A percentile compares a stretch with the other conserved stretches of the same genome.
These are phyloP conservation scores for Meloidogyne exigua DNA, from an alignment of 1,140 invertebrate genomes.

Conservation along the genomic window DNA sequence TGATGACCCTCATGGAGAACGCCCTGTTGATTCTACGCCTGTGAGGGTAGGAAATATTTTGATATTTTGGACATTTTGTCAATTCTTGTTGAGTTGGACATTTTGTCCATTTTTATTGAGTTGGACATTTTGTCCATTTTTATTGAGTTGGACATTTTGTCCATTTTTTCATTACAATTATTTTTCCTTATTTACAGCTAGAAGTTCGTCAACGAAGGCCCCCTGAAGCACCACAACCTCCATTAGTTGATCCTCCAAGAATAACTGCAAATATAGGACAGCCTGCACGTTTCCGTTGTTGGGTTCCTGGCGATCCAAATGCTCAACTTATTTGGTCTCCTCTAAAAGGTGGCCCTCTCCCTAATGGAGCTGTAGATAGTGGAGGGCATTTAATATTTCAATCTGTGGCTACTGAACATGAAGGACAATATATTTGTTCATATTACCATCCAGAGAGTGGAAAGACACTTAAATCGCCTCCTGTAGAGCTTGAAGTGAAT, in stretches of 20 bases:
- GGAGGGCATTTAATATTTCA: conserved; percentile 51
- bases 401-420: conserved; percentile 47
- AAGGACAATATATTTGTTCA: conserved; percentile 33
- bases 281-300: conserved; percentile 53
- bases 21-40: conserved; percentile 30
- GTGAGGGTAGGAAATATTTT: conserved; percentile 4
- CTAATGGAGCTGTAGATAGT: conserved; percentile 51
- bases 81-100: neutral
- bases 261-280: conserved; percentile 48
- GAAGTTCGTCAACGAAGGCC: conserved; percentile 20
- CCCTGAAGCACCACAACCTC: conserved; percentile 25
- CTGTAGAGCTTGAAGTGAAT: conserved; percentile 51
- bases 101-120: too few species aligned
- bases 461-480: conserved; percentile 45
- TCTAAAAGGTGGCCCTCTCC: conserved; percentile 36
- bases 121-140: too few species aligned
- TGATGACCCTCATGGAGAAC: conserved; percentile 29
- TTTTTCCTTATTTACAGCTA: conserved; percentile 7
- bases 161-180: too few species aligned
- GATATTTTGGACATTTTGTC: neutral
- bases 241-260: conserved; percentile 51
- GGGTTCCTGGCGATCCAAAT: conserved; percentile 59
- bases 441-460: conserved; percentile 47
- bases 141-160: neutral
- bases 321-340: conserved; percentile 51